Evolutionary conservation across 2,888 invertebrate genomes (phyloP).

Genomic region (Amiota mariae): DNA sequence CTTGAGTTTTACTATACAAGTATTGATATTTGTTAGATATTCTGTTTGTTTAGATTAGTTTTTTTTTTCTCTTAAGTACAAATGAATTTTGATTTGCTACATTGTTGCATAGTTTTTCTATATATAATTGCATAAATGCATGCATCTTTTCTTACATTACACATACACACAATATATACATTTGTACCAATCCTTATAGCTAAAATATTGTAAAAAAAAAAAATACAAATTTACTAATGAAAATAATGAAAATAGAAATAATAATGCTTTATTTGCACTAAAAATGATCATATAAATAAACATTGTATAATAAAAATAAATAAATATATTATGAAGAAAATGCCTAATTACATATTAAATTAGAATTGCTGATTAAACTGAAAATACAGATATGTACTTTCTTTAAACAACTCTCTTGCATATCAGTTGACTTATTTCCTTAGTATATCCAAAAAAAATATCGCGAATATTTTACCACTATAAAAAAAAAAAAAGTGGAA

Average conservation of each 20-base stretch:
- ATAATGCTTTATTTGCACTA: constrained; percentile 17
- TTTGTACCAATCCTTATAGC: constrained; percentile 4
- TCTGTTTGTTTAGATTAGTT: too few species aligned
- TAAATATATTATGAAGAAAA: neutral
- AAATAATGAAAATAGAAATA: neutral
- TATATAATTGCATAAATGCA: neutral
- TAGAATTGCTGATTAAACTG: too few species aligned
- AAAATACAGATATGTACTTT: too few species aligned
- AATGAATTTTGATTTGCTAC: neutral
- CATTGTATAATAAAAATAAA: constrained; percentile 16
- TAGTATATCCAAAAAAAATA: too few species aligned
- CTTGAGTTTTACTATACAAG: too few species aligned
- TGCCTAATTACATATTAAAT: neutral
- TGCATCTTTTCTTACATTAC: neutral
- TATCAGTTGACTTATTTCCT: neutral
- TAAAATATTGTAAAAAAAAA: constrained; percentile 10
- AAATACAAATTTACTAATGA: neutral
- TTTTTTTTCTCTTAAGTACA: neutral
- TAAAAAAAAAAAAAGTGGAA: too few species aligned
- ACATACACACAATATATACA: neutral
- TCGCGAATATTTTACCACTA: too few species aligned
- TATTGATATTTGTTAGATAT: too few species aligned
- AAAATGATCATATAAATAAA: constrained; percentile 7
- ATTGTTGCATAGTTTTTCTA: neutral
- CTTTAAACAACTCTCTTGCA: neutral